Evolutionary conservation across 2,888 invertebrate species (phyloP).

Genomic region (Eupithecia dodoneata): DNA sequence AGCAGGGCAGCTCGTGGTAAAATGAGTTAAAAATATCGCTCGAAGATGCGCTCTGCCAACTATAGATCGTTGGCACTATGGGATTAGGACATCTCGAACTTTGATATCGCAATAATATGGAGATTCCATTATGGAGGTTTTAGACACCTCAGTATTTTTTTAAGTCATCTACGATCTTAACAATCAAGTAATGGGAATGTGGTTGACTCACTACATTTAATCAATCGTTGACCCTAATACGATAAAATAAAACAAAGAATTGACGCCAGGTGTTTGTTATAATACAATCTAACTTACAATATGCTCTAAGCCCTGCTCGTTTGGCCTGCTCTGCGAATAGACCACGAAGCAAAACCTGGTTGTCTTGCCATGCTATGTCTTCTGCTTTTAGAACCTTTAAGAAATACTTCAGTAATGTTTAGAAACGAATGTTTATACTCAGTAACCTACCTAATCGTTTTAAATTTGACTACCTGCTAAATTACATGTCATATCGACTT

Average conservation of each 20-base stretch:
- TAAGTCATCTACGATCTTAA: not conserved
- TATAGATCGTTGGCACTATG: conserved; percentile 65
- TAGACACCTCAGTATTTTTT: not conserved
- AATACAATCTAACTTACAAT: too few relatives aligned
- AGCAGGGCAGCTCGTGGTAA: conserved; percentile 76
- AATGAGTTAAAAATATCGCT: conserved; percentile 84
- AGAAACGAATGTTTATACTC: not conserved
- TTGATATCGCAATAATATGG: conserved; percentile 65
- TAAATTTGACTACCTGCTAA: not conserved
- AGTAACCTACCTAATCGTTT: not conserved
- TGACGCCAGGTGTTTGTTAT: conserved; percentile 13
- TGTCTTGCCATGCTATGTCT: too few relatives aligned
- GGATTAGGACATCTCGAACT: conserved; percentile 77
- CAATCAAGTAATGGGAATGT: not conserved
- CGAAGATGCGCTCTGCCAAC: conserved; percentile 83
- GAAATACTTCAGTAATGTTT: not conserved
- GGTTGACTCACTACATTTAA: too few relatives aligned
- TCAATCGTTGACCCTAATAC: conserved; percentile 49
- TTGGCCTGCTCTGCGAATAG: too few relatives aligned
- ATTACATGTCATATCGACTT: not conserved
- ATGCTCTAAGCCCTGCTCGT: too few relatives aligned
- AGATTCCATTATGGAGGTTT: conserved; percentile 46
- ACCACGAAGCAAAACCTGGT: too few relatives aligned
- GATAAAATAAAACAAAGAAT: conserved; percentile 39
- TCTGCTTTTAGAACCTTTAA: not conserved